Base-by-base conservation (phyloP, 1,140 invertebrate species). In the Aleiodes sp. region DNA sequence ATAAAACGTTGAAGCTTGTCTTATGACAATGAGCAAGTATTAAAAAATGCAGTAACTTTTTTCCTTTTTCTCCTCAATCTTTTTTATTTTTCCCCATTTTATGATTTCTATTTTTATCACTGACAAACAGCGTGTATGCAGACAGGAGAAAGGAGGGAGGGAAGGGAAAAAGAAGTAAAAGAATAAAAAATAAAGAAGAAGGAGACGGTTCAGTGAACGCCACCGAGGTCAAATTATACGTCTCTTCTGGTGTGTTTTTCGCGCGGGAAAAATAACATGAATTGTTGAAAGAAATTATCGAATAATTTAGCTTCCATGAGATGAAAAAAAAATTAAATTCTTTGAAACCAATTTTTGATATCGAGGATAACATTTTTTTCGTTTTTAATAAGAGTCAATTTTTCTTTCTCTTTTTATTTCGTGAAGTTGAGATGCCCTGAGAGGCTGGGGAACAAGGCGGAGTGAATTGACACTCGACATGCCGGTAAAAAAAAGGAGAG, bases 131-230 rank as follows among this genome's bases (percentile, higher is more conserved):
- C 24, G 56, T 29, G 28, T 43, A 6, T 59, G 46, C 46, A 52
- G 9, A 59, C 26, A 56, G 24, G 12, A 14, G 16, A 31, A 29
- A 12, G 14, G 26, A 28, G 28, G 56, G n/a, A 7, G 7, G 0
- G 39, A 14, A 9, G 7, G 28, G 28, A 28, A 31, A n/a, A 59
- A 31, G 28, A 59, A 29, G 9, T 33, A 59, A 29, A 31, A 60
- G 33, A 67, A n/a, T 21, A n/a, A 39, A 33, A 26, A 24, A 37
- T 21, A 68, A 62, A 52, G 62, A 68, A 62, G 24, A 1, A 21
- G 46, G 66, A 68, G 66, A 68, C 66, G 66, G 67, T 69, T 69
- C 67, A 69, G 29, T 69, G 67, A 69, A 69, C 67, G 66, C 39
- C 59, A 60, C 46, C 67, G 67, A 69, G 60, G 67, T 69, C 60